phyloP scores from a whole-genome alignment of 2,888 invertebrate species.

The Dichetophora obliterata region DNA sequence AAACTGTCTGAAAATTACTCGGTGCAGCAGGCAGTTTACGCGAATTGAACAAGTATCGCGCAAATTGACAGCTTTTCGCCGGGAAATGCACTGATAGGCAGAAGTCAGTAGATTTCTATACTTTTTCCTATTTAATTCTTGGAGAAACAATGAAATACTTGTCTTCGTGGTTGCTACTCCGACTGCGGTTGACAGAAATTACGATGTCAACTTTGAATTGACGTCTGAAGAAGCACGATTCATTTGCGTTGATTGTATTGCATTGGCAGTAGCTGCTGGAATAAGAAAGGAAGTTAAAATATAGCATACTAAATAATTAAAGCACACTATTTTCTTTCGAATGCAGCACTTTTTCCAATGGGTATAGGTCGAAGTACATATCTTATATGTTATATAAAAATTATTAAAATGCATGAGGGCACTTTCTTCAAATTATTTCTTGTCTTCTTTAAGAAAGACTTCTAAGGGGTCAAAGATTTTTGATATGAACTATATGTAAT shows the following conservation, averaged over 20 bases:
- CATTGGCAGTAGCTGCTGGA: background rate
- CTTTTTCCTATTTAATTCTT: conserved; percentile 23
- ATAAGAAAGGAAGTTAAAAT: background rate
- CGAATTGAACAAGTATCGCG: conserved; percentile 15
- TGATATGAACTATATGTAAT: no score
- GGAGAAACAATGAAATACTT: conserved; percentile 25
- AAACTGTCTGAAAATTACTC: conserved; percentile 5
- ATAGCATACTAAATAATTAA: background rate
- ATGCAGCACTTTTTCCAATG: no score
- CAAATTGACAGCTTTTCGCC: conserved; percentile 36
- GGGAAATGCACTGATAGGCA: conserved; percentile 31
- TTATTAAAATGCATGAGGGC: no score
- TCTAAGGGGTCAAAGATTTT: no score
- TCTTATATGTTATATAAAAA: no score
- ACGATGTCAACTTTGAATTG: conserved; percentile 17
- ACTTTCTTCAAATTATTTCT: no score
- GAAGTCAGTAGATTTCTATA: conserved; percentile 12
- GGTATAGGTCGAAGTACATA: no score
- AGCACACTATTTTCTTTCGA: background rate
- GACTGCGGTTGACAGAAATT: conserved; percentile 32
- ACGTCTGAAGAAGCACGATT: conserved; percentile 1
- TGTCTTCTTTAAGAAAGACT: no score
- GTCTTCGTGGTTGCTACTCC: conserved; percentile 18
- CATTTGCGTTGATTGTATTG: conserved; percentile 19
- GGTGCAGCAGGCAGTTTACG: background rate